These are phyloP conservation scores for Drosophila prosaltans DNA, from an alignment of 1,140 invertebrate genomes.

Conservation along the genomic window DNA sequence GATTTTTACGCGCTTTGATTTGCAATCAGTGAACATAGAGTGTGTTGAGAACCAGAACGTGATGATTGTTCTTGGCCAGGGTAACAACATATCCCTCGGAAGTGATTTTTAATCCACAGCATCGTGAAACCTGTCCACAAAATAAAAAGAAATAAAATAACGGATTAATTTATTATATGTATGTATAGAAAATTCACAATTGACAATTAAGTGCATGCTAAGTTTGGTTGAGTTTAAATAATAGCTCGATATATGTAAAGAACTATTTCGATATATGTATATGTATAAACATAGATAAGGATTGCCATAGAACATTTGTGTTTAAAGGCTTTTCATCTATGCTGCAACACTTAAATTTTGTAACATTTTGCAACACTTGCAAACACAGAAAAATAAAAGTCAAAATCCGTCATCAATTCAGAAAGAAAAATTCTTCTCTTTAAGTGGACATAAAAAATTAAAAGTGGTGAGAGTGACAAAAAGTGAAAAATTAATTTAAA, in stretches of 20 bases:
- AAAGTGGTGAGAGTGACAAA: too few species aligned
- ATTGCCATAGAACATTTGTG: too few species aligned
- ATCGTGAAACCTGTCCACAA: conserved; percentile 92
- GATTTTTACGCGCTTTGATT: conserved; percentile 77
- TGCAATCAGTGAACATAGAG: conserved; percentile 93
- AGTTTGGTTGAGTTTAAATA: background rate
- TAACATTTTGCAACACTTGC: background rate
- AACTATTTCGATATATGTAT: too few species aligned
- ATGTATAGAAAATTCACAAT: background rate
- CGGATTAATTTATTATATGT: conserved; percentile 1
- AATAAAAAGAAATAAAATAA: conserved; percentile 11
- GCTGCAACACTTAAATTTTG: background rate
- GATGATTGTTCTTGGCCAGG: conserved; percentile 98
- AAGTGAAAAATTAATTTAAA: background rate
- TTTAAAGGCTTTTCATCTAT: too few species aligned
- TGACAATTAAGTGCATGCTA: background rate
- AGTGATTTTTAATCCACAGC: conserved; percentile 98
- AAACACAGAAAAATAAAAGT: too few species aligned
- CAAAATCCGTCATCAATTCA: too few species aligned
- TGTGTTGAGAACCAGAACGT: conserved; percentile 97
- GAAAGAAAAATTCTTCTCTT: too few species aligned
- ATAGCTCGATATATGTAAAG: too few species aligned
- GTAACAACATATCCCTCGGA: conserved; percentile 98
- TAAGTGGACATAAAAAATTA: too few species aligned
- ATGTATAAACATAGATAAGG: too few species aligned